Conservation (phyloP, 2,797 vertebrate genomes). For the Cirrhinus mrigala region DNA sequence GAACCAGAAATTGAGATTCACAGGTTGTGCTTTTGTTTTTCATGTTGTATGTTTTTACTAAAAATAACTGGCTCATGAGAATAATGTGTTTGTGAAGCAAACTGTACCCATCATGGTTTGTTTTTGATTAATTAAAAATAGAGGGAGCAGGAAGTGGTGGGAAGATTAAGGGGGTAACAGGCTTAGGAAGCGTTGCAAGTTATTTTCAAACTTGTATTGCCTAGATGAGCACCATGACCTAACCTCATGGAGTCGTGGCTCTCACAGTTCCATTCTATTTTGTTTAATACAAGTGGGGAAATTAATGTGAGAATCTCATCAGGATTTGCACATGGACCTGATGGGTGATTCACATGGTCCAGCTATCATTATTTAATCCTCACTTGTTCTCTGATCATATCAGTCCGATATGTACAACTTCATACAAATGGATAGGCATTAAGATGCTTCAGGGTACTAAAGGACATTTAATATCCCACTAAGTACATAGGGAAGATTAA, state of each 20-base stretch:
- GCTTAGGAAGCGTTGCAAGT: neutral
- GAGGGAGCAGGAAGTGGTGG: neutral
- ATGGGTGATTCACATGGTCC: slow-evolving; percentile 51
- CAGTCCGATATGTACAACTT: slow-evolving; percentile 63
- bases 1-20: neutral
- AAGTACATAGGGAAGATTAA: slow-evolving; percentile 73
- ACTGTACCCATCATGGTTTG: neutral
- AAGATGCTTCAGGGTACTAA: slow-evolving; percentile 68
- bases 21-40: neutral
- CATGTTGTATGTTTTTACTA: neutral
- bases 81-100: neutral
- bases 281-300: slow-evolving; percentile 36
- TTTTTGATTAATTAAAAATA: neutral
- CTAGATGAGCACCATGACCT: neutral
- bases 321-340: neutral
- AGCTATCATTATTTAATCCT: slow-evolving; percentile 63
- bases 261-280: slow-evolving; percentile 11
- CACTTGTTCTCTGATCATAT: slow-evolving; percentile 74
- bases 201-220: neutral
- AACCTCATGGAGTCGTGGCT: neutral
- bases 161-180: neutral
- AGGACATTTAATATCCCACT: slow-evolving; percentile 75
- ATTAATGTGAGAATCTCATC: neutral
- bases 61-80: neutral
- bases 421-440: slow-evolving; percentile 68